These are phyloP conservation scores for Silurus meridionalis DNA, from an alignment of 2,113 vertebrate species.

Conservation along the genomic window DNA sequence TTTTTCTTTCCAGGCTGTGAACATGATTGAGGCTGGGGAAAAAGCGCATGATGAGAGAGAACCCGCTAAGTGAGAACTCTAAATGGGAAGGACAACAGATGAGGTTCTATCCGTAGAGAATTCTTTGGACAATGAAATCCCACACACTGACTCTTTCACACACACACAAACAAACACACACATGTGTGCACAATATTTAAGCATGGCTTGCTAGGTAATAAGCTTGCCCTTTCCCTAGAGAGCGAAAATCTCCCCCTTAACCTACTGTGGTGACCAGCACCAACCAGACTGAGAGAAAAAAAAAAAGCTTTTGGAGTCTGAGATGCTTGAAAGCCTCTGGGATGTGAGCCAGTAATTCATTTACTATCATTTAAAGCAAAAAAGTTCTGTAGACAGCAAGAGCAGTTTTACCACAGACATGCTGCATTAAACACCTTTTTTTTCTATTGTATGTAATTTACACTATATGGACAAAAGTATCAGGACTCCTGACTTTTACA, in stretches of 20 bases:
- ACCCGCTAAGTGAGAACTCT: not conserved
- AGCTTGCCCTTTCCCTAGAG: conserved; percentile 33
- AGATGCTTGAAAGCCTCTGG: conserved; percentile 16
- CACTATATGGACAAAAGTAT: too few relatives aligned
- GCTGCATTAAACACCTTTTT: not conserved
- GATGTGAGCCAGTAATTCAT: conserved; percentile 6
- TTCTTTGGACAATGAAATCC: not conserved
- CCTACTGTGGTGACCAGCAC: conserved; percentile 21
- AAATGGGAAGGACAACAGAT: conserved; percentile 3
- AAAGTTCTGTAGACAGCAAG: not conserved
- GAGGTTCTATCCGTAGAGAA: not conserved
- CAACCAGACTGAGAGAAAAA: not conserved
- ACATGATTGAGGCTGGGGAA: conserved; percentile 2
- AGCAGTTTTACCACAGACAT: not conserved
- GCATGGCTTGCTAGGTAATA: conserved; percentile 28
- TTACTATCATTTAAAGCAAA: conserved; percentile 24
- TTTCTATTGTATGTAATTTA: not conserved
- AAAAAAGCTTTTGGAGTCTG: conserved; percentile 9
- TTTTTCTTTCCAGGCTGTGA: conserved; percentile 6
- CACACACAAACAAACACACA: not conserved
- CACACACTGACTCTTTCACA: not conserved
- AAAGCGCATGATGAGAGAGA: not conserved
- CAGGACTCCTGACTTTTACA: too few relatives aligned
- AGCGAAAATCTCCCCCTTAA: conserved; percentile 9
- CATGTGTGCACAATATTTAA: conserved; percentile 29